A percentile compares a stretch with the other conserved stretches of the same genome.
Conservation (phyloP, 2,113 vertebrate species). For the Galemys pyrenaicus region DNA sequence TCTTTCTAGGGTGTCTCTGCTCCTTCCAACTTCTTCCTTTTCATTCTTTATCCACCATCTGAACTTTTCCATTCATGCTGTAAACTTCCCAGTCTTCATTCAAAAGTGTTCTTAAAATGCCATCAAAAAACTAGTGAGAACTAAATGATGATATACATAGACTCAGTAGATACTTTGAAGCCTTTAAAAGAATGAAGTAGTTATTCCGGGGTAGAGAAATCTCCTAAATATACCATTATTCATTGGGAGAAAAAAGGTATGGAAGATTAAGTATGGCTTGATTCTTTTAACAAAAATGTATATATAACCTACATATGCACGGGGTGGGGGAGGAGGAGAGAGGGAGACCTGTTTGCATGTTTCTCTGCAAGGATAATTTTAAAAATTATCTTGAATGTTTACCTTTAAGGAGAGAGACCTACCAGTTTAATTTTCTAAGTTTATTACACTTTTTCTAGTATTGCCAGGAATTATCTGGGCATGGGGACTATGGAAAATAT, state of each 20-base stretch:
- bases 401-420: constrained; percentile 12
- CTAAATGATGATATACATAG: not conserved
- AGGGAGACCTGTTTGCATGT: not conserved
- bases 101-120: not conserved
- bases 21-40: not conserved
- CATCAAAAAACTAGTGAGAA: not conserved
- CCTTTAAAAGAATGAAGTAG: not conserved
- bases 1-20: not conserved
- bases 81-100: not conserved
- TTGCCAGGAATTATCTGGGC: constrained; percentile 11
- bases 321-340: no score
- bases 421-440: constrained; percentile 38
- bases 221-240: not conserved
- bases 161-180: not conserved
- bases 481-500: not conserved
- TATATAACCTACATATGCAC: not conserved
- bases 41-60: not conserved
- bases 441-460: not conserved
- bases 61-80: not conserved
- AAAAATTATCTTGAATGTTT: constrained; percentile 45
- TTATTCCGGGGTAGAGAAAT: not conserved
- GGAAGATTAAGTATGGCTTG: not conserved
- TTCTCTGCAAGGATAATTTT: not conserved
- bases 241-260: not conserved
- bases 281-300: not conserved